Base-by-base conservation (phyloP, 2,888 invertebrate genomes). In the Mesorhabditis sp. region DNA sequence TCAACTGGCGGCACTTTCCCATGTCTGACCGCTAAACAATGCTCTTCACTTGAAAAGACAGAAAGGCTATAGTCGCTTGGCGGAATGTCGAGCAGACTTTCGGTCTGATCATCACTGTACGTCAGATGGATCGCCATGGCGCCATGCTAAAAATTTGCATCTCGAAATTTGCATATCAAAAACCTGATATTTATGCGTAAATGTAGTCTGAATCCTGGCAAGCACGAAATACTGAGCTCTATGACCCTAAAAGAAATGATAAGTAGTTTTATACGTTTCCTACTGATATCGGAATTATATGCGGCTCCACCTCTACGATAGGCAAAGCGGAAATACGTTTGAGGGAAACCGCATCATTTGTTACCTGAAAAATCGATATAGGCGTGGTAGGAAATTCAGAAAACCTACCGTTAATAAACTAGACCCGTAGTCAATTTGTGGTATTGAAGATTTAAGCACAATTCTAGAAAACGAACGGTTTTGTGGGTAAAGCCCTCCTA, bases 111-210 rank as follows among this genome's bases (percentile, higher is more conserved):
- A n/a, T 50, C 58, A 13, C 10, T 13, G n/a, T 50, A 50, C 58
- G n/a, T 10, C 58, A 50, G 7, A 50, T 13, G n/a, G 10, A 50
- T 13, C 58, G 58, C 7, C 10, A 50, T 10, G 58, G 10, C n/a
- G 7, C 58, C 58, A 50, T 50, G 58, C 58, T 50, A 50, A 50
- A 50, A 50, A 10, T 50, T 50, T 50, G n/a, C 58, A 13, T 50
- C n/a, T 13, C n/a, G n/a, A 50, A 50, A 50, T 50, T n/a, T 50
- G 7, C n/a, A 50, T 50, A 10, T 50, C 7, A 10, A 13, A n/a
- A 13, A 50, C 58, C 58, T 50, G 58, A 50, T 50, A 50, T 50
- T 50, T 50, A 50, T 50, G 58, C 58, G 58, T 50, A n/a, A 50
- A 50, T 13, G 58, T n/a, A n/a, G 58, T 50, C n/a, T 50, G 58